A percentile compares a stretch with the other conserved stretches of the same genome.
Evolutionary conservation across 37 sponge, comb jelly and placozoan genomes (phyloP).

Genomic region (Sycon ciliatum): DNA sequence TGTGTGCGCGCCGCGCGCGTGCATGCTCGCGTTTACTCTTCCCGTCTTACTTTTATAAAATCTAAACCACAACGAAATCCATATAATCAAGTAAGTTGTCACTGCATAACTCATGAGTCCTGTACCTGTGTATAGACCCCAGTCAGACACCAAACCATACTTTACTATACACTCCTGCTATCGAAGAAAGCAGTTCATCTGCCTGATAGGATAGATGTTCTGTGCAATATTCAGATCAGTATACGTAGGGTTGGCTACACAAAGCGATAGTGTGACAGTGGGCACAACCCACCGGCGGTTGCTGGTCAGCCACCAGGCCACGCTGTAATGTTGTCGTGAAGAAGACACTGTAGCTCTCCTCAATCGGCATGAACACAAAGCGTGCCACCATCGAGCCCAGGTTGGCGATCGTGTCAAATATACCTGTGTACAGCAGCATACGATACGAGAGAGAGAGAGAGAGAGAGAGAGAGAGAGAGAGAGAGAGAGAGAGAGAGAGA

Average conservation of each 20-base stretch:
- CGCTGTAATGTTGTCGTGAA: constrained; percentile 69
- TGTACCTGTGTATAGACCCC: background rate
- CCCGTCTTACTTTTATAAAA: too few species aligned
- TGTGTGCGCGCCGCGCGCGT: too few species aligned
- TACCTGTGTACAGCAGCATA: constrained; percentile 28
- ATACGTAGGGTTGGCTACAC: background rate
- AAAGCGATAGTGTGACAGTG: background rate
- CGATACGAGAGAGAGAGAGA: background rate
- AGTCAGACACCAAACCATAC: background rate
- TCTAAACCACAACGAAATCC: background rate
- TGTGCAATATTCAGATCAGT: too few species aligned
- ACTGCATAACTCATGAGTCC: background rate
- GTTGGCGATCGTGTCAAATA: constrained; percentile 77
- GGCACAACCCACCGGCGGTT: constrained; percentile 28
- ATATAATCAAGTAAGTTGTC: background rate
- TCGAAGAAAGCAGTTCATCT: background rate
- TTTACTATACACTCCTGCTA: background rate
- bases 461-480: background rate
- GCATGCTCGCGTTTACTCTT: too few species aligned
- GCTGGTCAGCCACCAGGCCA: constrained; percentile 51
- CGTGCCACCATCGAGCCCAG: constrained; percentile 84
- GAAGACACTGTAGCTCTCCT: constrained; percentile 87
- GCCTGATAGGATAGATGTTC: too few species aligned
- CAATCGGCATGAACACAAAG: constrained; percentile 83
- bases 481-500: background rate